Percentiles rank a stretch among this genome's conserved stretches.
These are phyloP conservation scores for Aelia acuminata DNA, from an alignment of 2,888 invertebrate species.

Conservation along the genomic window DNA sequence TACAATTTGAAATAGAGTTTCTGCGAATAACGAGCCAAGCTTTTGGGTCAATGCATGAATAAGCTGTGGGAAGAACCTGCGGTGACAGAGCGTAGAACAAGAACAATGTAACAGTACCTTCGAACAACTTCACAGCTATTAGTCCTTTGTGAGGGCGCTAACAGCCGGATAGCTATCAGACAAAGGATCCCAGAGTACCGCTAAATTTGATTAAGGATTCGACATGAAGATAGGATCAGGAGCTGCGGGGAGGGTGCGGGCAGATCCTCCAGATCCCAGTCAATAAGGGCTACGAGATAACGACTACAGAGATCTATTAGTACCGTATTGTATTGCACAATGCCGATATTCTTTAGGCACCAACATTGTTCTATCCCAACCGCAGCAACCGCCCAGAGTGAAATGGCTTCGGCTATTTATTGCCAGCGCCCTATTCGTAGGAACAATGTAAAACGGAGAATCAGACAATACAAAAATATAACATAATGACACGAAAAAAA, in stretches of 20 bases:
- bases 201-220: constrained; percentile 34
- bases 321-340: constrained; percentile 20
- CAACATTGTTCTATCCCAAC: constrained; percentile 5
- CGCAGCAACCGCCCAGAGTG: background rate
- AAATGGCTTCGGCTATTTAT: background rate
- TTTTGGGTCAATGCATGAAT: constrained; percentile 8
- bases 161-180: constrained; percentile 10
- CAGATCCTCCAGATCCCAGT: background rate
- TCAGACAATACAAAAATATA: background rate
- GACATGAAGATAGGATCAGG: constrained; percentile 31
- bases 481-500: background rate
- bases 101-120: constrained; percentile 15
- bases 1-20: background rate
- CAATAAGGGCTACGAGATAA: constrained; percentile 13
- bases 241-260: background rate
- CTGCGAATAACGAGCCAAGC: background rate
- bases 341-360: background rate
- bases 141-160: constrained; percentile 15
- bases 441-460: background rate
- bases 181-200: constrained; percentile 23
- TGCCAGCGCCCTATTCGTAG: background rate
- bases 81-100: background rate
- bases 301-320: constrained; percentile 1
- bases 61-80: background rate
- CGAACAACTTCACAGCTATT: constrained; percentile 18